Evolutionary conservation across 2,888 invertebrate species (phyloP).

Genomic region (Pachydiplax longipennis): DNA sequence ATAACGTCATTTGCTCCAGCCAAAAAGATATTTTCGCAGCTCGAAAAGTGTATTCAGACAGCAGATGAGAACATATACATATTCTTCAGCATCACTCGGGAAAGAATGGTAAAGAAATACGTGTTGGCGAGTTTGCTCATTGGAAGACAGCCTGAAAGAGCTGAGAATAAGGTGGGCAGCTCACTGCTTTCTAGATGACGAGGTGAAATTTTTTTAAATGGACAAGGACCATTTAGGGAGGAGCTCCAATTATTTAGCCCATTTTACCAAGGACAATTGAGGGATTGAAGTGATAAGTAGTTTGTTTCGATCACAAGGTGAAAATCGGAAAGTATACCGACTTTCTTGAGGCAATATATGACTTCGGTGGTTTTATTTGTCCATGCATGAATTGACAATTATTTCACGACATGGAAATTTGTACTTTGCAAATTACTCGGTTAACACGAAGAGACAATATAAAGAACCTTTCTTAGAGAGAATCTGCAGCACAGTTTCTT

Average conservation of each 20-base stretch:
- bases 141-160: neutral
- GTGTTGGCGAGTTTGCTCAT: neutral
- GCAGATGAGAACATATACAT: neutral
- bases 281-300: slow-evolving; percentile 12
- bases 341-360: neutral
- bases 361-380: too few relatives aligned
- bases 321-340: neutral
- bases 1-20: neutral
- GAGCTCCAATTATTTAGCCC: slow-evolving; percentile 34
- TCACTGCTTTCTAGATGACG: slow-evolving; percentile 35
- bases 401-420: too few relatives aligned
- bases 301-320: neutral
- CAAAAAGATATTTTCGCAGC: neutral
- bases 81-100: neutral
- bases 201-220: slow-evolving; percentile 14
- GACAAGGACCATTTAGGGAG: slow-evolving; percentile 13
- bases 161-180: neutral
- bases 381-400: too few relatives aligned
- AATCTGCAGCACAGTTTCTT: too few relatives aligned
- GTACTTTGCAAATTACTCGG: too few relatives aligned
- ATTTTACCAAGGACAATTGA: slow-evolving; percentile 5
- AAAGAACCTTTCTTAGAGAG: too few relatives aligned
- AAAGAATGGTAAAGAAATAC: neutral
- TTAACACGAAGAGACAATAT: too few relatives aligned
- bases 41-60: neutral